These are phyloP conservation scores for Microtus richardsoni DNA, from an alignment of 2,113 vertebrate genomes.

Conservation along the genomic window DNA sequence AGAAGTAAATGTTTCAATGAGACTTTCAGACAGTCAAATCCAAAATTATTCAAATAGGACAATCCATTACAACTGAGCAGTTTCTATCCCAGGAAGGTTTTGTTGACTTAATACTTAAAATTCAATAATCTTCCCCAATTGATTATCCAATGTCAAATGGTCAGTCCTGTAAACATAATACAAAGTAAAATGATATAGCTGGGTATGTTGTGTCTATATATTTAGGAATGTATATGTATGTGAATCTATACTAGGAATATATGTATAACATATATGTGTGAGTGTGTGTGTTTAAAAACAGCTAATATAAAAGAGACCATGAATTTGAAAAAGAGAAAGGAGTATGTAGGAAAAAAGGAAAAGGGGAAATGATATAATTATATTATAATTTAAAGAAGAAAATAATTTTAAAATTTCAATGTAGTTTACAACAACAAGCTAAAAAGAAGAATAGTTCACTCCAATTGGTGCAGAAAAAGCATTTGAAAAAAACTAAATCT, in stretches of 20 bases:
- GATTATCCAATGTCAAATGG: not conserved
- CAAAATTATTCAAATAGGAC: constrained; percentile 12
- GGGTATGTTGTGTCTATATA: not conserved
- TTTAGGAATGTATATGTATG: not conserved
- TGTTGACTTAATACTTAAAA: constrained; percentile 26
- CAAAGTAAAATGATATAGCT: not conserved
- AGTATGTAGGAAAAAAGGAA: not conserved
- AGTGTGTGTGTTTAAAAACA: not conserved
- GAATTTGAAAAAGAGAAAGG: not conserved
- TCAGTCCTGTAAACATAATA: not conserved
- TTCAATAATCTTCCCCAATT: not conserved
- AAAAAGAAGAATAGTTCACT: not conserved
- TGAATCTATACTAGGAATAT: not conserved
- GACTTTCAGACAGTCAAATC: constrained; percentile 32
- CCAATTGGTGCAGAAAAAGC: not conserved
- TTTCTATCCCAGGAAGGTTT: not conserved
- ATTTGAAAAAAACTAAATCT: constrained; percentile 38
- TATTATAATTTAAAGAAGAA: not conserved
- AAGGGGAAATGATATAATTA: not conserved
- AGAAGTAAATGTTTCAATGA: constrained; percentile 3
- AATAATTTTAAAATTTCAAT: not conserved
- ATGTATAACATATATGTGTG: not conserved
- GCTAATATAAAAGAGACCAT: not conserved
- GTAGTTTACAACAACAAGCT: constrained; percentile 23
- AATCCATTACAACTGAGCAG: not conserved